Base-by-base conservation (phyloP, 1,140 invertebrate genomes). In the Schlechtendalia chinensis region DNA sequence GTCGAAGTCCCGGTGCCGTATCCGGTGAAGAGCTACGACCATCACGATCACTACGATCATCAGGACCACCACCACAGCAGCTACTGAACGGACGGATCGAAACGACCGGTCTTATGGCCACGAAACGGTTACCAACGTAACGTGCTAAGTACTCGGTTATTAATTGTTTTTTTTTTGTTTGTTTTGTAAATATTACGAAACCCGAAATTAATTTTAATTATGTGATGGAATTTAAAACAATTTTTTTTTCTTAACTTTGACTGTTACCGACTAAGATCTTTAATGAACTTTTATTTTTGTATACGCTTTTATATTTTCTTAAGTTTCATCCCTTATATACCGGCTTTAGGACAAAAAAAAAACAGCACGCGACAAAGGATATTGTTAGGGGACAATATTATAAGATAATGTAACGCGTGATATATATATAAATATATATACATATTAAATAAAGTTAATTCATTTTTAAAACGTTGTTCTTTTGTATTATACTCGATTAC, bases 1-100 rank as follows among this genome's bases (percentile, higher is more conserved):
- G 83, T 85, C 54, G 84, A 84, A 12, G 84, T 86, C 22, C 85
- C 87, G 63, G 85, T 88, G 14, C 72, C 79, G 50, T 82, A 83
- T 10, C 87, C 87, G 11, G 75, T 79, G 0, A 79, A 79, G 17
- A 89, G 91, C 14, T 87, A 83, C 82, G 91, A 63, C 19, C 39
- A 81, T 19, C 32, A 81, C 22, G 27, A 81, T 8, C 12, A 81
- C n/a, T 12, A 81, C 29, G 17, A 29, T 1, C 39, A 74, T 24
- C 54, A 81, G 47, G 67, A 75, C 6, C 24, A 81, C 17, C 58
- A 81, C 29, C 61, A 69, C 53, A 63, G 65, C 74, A 75, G 74
- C 29, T 81, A 74, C 45, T 75, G 39, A 54, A 39, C 39, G 19
- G 50, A 17, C 11, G 22, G 16, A 16, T 61, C 27, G 0, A 61